A percentile compares a stretch with the other conserved stretches of the same genome.
phyloP scores from a whole-genome alignment of 2,113 vertebrate genomes.

The Ophthalmolycus amberensis region DNA sequence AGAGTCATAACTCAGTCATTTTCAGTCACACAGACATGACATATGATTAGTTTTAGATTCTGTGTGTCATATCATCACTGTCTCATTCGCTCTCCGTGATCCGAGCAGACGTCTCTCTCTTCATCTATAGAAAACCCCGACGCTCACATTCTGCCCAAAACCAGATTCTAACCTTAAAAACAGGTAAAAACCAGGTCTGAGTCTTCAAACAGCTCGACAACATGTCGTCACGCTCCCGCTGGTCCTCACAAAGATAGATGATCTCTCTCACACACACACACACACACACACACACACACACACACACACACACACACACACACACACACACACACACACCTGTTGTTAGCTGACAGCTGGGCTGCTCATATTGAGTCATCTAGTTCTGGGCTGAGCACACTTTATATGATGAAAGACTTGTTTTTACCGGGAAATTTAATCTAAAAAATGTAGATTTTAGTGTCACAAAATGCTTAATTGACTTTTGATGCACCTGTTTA shows the following conservation, averaged over 20 bases:
- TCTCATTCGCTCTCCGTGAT: not conserved
- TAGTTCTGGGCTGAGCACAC: not conserved
- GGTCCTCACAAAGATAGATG: slow-evolving; percentile 19
- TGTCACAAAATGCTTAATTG: too few species aligned
- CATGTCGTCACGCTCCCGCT: not conserved
- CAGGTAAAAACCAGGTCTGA: not conserved
- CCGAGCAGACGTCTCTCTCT: too few species aligned
- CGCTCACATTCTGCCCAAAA: not conserved
- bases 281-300: too few species aligned
- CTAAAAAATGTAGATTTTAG: too few species aligned
- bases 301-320: not conserved
- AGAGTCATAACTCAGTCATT: too few species aligned
- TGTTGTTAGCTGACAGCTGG: not conserved
- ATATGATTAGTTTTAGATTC: too few species aligned
- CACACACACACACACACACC: not conserved
- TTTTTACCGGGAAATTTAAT: too few species aligned
- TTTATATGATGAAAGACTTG: not conserved
- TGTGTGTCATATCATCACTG: too few species aligned
- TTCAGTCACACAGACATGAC: too few species aligned
- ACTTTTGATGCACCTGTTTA: too few species aligned
- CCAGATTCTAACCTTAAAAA: accelerated
- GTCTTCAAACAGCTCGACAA: not conserved
- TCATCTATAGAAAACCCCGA: not conserved
- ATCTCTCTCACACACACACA: too few species aligned
- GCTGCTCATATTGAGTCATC: not conserved